Evolutionary conservation across 2,888 invertebrate genomes (phyloP).

Genomic region (Hyles lineata): DNA sequence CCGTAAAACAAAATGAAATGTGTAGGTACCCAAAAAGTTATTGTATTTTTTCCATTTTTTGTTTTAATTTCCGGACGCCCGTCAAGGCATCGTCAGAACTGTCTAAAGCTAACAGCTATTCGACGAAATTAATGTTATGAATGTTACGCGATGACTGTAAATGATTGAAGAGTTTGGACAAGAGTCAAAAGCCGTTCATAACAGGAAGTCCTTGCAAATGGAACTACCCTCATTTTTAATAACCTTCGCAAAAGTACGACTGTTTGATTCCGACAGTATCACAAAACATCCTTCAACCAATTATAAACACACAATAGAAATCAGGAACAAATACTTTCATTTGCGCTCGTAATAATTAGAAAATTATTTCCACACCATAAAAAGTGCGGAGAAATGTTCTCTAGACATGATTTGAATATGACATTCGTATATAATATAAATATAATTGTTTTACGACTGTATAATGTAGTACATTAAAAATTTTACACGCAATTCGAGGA

Average conservation of each 20-base stretch:
- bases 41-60: conserved; percentile 5
- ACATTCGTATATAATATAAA: conserved; percentile 60
- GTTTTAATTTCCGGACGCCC: conserved; percentile 14
- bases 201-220: background rate
- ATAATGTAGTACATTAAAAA: conserved; percentile 61
- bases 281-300: conserved; percentile 19
- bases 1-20: background rate
- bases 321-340: conserved; percentile 60
- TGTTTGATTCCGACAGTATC: background rate
- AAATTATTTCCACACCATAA: conserved; percentile 63
- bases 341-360: conserved; percentile 60
- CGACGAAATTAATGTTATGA: conserved; percentile 15
- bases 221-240: conserved; percentile 6
- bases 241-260: background rate
- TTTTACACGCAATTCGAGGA: conserved; percentile 62
- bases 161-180: background rate
- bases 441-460: conserved; percentile 61
- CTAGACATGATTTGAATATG: conserved; percentile 63
- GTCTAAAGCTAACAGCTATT: conserved; percentile 15
- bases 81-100: conserved; percentile 10
- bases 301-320: conserved; percentile 47
- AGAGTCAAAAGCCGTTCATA: background rate
- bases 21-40: background rate
- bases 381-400: conserved; percentile 69
- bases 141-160: background rate